phyloP scores from a whole-genome alignment of 2,113 vertebrate species.

The Thalassarche chlororhynchos region DNA sequence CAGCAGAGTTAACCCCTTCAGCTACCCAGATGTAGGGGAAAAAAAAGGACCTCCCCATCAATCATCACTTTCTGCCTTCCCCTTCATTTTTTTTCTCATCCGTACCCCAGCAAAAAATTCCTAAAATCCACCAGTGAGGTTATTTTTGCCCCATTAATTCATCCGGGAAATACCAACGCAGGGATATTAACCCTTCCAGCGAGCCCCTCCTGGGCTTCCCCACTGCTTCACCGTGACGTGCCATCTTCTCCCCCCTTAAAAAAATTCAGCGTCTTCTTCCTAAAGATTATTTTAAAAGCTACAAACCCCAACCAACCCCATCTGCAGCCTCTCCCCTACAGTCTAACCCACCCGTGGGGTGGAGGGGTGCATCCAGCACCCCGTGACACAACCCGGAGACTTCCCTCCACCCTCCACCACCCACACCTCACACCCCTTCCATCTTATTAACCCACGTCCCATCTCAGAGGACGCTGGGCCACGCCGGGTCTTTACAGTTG shows the following conservation, averaged over 20 bases:
- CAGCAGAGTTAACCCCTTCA: conserved; percentile 16
- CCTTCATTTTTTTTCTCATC: not conserved
- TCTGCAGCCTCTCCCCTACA: not conserved
- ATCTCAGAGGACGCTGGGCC: not conserved
- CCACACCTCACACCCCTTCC: not conserved
- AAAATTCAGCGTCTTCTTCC: not conserved
- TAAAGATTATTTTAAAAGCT: not conserved
- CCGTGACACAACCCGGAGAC: accelerated
- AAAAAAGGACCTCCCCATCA: not conserved
- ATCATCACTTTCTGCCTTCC: not conserved
- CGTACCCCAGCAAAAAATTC: not conserved
- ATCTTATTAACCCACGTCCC: not conserved
- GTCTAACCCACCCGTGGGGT: not conserved
- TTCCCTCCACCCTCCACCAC: not conserved
- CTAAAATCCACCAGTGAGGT: not conserved
- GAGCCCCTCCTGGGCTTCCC: not conserved
- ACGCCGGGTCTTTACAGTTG: not conserved
- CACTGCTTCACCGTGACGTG: not conserved
- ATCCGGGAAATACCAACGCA: not conserved
- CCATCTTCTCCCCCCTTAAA: not conserved
- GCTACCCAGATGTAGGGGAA: not conserved
- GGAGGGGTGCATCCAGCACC: not conserved
- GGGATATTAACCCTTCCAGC: not conserved
- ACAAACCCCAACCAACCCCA: not conserved
- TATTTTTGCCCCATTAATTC: not conserved